phyloP scores from a whole-genome alignment of 2,797 vertebrate species.

The Tenualosa ilisha region DNA sequence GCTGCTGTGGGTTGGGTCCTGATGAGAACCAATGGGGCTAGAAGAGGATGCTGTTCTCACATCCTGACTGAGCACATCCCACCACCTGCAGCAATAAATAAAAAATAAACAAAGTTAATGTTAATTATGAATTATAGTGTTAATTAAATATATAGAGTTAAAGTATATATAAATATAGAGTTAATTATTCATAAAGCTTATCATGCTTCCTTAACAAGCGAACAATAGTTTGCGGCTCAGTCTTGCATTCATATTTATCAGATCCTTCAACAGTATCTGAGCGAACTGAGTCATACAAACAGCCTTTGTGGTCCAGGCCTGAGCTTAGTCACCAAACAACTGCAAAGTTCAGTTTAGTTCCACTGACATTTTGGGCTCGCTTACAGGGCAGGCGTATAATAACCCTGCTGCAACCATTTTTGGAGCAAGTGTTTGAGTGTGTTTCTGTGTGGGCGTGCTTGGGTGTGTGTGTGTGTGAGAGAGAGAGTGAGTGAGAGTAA shows the following conservation, averaged over 20 bases:
- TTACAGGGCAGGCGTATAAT: neutral
- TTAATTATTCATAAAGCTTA: too few species aligned
- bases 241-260: neutral
- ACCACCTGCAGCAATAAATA: too few species aligned
- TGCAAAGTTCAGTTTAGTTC: neutral
- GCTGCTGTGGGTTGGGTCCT: neutral
- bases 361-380: neutral
- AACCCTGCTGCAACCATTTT: neutral
- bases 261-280: neutral
- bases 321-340: neutral
- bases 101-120: too few species aligned
- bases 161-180: too few species aligned
- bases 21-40: neutral
- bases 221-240: too few species aligned
- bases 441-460: neutral
- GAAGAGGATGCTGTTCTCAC: neutral
- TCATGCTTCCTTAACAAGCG: too few species aligned
- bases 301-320: neutral
- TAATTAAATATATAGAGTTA: neutral
- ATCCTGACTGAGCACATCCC: neutral
- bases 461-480: neutral
- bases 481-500: neutral
- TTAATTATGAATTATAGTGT: neutral
- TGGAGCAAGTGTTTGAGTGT: neutral
- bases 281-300: neutral